Evolutionary conservation across 2,797 vertebrate genomes (phyloP), one percentile per base, ranked within the genome.

Genomic region (Gallinago stenura): DNA sequence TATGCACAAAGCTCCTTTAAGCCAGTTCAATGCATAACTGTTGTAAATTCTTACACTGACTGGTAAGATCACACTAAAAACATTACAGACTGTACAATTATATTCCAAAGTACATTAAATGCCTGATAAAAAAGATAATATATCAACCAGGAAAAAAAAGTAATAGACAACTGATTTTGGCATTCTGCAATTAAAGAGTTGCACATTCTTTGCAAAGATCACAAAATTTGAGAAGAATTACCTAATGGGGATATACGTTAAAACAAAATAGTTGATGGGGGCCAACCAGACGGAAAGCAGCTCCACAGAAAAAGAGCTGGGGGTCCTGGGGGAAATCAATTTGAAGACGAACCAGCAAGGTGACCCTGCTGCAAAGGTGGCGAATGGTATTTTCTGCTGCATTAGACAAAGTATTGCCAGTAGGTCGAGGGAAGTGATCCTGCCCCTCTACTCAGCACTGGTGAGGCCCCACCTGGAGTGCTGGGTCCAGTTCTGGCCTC

Each of bases 1-100:
- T 48, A 77, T 14, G 51, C 26, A 68, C 26, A 79, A 72, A 88
- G 77, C 46, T 87, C 39, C 48, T 83, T 83, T 62, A 76, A 90
- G 61, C 35, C 65, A 33, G 30, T 43, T 92, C 80, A 79, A 92
- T 86, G 48, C 19, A 8, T 24, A 91, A 66, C 45, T 64, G 22
- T 53, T 77, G 31, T 60, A 86, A 92, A 75, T 75, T 86, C 68
- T 75, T 61, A 78, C 57, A 81, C 4, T 64, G 69, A 71, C 50
- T 71, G 15, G 15, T 57, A 82, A 90, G 46, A 65, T 26, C 37
- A 37, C 2, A 24, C 54, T 43, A 46, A 90, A 84, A 90, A 14
- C 33, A 64, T 33, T 43, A 46, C 12, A 71, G 43, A 71, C 5
- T 31, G 17, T 33, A 78, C 58, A 79, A 54, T 30, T 39, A 65